Percentiles rank a stretch among this genome's conserved stretches.
Conservation (phyloP, 1,140 invertebrate species). For the Neodiprion lecontei region DNA sequence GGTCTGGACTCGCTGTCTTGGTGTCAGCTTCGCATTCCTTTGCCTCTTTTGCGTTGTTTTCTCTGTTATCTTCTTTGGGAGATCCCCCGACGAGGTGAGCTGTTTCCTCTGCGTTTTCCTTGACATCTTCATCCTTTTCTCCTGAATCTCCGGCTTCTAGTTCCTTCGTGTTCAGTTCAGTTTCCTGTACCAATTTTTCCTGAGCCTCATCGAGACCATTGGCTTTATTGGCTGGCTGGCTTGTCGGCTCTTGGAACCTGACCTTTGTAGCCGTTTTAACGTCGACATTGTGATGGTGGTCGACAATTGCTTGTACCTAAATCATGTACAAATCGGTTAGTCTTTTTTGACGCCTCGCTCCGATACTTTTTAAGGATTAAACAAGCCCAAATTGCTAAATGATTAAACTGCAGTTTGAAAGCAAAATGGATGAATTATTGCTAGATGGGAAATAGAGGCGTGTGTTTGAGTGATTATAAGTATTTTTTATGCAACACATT, state of each 20-base stretch:
- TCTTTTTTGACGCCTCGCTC: too few species aligned
- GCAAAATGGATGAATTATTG: too few species aligned
- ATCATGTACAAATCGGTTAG: not conserved
- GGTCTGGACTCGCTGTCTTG: slow-evolving; percentile 38
- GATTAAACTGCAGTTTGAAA: too few species aligned
- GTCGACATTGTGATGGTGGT: slow-evolving; percentile 81
- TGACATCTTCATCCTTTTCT: slow-evolving; percentile 32
- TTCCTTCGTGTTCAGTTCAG: slow-evolving; percentile 38
- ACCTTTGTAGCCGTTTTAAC: slow-evolving; percentile 84
- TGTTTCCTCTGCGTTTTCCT: slow-evolving; percentile 36
- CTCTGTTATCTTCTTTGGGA: slow-evolving; percentile 48
- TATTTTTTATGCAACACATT: too few species aligned
- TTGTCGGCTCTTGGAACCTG: slow-evolving; percentile 80
- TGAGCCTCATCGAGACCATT: slow-evolving; percentile 41
- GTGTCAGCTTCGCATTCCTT: slow-evolving; percentile 50
- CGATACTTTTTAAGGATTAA: too few species aligned
- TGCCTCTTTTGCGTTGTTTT: slow-evolving; percentile 50
- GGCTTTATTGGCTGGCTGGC: slow-evolving; percentile 44
- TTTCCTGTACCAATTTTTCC: slow-evolving; percentile 46
- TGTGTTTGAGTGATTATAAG: too few species aligned
- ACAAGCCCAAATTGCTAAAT: too few species aligned
- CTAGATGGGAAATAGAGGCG: too few species aligned
- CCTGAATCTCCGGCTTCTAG: slow-evolving; percentile 29
- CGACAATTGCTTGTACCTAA: slow-evolving; percentile 90
- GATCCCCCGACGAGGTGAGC: slow-evolving; percentile 41